Percentiles rank a stretch among this genome's conserved stretches.
These are phyloP conservation scores for Myotis vivesi DNA, from an alignment of 2,797 vertebrate genomes.

Conservation along the genomic window DNA sequence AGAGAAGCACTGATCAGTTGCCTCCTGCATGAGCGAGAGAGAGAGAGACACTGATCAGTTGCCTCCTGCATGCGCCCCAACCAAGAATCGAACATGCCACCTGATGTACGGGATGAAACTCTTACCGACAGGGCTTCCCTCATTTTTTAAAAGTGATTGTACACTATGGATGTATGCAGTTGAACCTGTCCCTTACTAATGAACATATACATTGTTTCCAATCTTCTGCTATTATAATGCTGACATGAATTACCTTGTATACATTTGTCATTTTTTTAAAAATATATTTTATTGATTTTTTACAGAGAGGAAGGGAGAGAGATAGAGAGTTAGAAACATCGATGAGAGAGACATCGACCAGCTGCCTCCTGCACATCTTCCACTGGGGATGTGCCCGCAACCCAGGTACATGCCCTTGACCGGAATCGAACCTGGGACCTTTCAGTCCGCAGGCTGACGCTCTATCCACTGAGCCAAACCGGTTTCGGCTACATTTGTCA, in stretches of 20 bases:
- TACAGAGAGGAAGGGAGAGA: too few relatives aligned
- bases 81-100: not conserved
- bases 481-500: not conserved
- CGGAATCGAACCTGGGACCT: too few relatives aligned
- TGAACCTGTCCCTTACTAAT: not conserved
- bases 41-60: not conserved
- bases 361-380: too few relatives aligned
- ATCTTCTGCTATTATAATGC: not conserved
- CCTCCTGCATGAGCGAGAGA: not conserved
- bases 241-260: conserved; percentile 10
- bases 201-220: not conserved
- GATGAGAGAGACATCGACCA: too few relatives aligned
- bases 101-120: not conserved
- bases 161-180: not conserved
- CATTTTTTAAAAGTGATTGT: not conserved
- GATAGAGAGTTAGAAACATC: too few relatives aligned
- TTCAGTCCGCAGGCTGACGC: too few relatives aligned
- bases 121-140: not conserved
- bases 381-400: too few relatives aligned
- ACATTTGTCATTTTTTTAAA: conserved; percentile 25
- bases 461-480: too few relatives aligned
- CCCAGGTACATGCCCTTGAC: too few relatives aligned
- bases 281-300: too few relatives aligned
- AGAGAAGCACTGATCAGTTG: not conserved
- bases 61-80: not conserved